Conservation (phyloP, 1,140 invertebrate species). For the Intoshia linei region DNA sequence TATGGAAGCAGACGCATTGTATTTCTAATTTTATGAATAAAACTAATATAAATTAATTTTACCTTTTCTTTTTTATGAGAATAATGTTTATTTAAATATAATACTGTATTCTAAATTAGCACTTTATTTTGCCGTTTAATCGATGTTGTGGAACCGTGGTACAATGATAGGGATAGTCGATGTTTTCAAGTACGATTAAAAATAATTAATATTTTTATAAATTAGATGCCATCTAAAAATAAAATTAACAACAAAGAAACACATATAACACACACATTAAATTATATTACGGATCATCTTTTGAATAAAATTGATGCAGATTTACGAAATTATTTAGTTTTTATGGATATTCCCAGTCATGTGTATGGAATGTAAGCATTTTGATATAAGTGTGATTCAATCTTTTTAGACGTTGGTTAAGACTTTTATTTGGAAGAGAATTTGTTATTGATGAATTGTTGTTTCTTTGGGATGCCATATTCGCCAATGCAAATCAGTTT, state of each 20-base stretch:
- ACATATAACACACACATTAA: slow-evolving; percentile 23
- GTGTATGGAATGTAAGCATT: slow-evolving; percentile 41
- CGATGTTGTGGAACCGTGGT: slow-evolving; percentile 36
- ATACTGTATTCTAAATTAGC: slow-evolving; percentile 24
- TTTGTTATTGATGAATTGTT: slow-evolving; percentile 38
- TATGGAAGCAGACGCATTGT: slow-evolving; percentile 40
- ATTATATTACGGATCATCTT: slow-evolving; percentile 27
- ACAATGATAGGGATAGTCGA: too few relatives aligned
- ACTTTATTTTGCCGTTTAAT: slow-evolving; percentile 37
- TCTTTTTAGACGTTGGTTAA: slow-evolving; percentile 35
- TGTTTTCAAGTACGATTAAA: too few relatives aligned
- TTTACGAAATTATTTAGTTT: slow-evolving; percentile 31
- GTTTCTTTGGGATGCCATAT: slow-evolving; percentile 42
- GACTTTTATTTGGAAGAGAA: slow-evolving; percentile 41
- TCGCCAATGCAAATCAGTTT: slow-evolving; percentile 35
- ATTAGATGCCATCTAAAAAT: too few relatives aligned
- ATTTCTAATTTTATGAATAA: slow-evolving; percentile 9
- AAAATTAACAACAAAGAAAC: slow-evolving; percentile 34
- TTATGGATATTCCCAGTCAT: slow-evolving; percentile 38
- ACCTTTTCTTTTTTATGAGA: slow-evolving; percentile 1
- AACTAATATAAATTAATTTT: neutral
- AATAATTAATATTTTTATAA: too few relatives aligned
- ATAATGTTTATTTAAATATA: slow-evolving; percentile 6
- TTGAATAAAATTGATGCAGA: slow-evolving; percentile 31
- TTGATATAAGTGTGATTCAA: slow-evolving; percentile 1